Evolutionary conservation across 37 sponge, comb jelly and placozoan species (phyloP).

Genomic region (Bolinopsis microptera): DNA sequence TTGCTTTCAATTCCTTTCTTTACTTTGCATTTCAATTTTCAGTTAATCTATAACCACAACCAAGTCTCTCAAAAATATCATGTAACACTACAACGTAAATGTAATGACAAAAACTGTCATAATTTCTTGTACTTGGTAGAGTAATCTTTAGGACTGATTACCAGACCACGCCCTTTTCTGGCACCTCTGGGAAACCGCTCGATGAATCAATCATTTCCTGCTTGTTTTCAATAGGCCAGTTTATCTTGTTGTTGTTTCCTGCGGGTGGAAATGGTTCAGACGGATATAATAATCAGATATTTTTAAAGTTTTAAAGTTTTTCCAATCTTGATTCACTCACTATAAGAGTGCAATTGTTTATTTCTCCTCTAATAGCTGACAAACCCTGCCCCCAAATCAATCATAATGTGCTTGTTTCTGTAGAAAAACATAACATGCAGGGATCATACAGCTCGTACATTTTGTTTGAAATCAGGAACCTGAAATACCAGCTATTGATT

Average conservation of each 20-base stretch:
- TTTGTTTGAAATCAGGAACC: slow-evolving; percentile 92
- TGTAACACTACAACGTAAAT: no score
- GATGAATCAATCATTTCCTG: slow-evolving; percentile 96
- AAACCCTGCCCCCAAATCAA: slow-evolving; percentile 94
- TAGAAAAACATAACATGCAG: slow-evolving; percentile 98
- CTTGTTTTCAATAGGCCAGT: slow-evolving; percentile 93
- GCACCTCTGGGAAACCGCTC: slow-evolving; percentile 97
- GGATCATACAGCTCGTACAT: slow-evolving; percentile 99
- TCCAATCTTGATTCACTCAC: no score
- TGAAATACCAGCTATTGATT: no score
- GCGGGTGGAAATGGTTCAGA: no score
- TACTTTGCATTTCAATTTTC: no score
- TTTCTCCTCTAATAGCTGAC: neutral
- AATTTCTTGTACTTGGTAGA: slow-evolving; percentile 96
- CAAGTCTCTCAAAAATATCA: no score
- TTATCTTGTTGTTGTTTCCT: slow-evolving; percentile 97
- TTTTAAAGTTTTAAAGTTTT: no score
- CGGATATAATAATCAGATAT: no score
- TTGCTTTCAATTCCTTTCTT: no score
- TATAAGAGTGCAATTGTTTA: neutral
- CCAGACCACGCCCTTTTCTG: slow-evolving; percentile 94
- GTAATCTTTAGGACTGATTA: slow-evolving; percentile 97
- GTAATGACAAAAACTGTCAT: no score
- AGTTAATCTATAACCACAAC: no score
- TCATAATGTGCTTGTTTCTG: slow-evolving; percentile 99